Percentiles rank a stretch among this genome's conserved stretches.
Evolutionary conservation across 2,797 vertebrate genomes (phyloP).

Genomic region (Danio choprae): DNA sequence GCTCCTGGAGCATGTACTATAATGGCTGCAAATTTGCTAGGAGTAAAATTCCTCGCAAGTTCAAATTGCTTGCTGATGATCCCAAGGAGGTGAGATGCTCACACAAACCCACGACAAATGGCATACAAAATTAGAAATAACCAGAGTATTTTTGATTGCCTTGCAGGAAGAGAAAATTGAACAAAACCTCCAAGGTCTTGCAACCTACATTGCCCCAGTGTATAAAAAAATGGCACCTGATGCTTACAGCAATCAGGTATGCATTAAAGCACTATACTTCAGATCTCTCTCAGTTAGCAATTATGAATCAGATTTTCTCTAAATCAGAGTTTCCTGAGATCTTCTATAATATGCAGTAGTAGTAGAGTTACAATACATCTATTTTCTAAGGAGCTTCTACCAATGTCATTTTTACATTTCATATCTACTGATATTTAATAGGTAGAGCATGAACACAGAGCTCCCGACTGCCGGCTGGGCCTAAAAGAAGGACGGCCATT

Average conservation of each 20-base stretch:
- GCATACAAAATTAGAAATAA: neutral
- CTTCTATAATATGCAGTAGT: neutral
- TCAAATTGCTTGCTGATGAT: slow-evolving; percentile 94
- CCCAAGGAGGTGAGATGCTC: slow-evolving; percentile 88
- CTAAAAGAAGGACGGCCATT: slow-evolving; percentile 94
- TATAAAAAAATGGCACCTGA: slow-evolving; percentile 97
- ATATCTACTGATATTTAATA: slow-evolving; percentile 64
- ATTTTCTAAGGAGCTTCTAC: neutral
- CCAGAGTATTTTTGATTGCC: slow-evolving; percentile 20
- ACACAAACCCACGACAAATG: neutral
- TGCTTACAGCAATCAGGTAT: slow-evolving; percentile 95
- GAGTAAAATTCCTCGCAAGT: slow-evolving; percentile 98
- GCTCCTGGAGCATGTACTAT: slow-evolving; percentile 99
- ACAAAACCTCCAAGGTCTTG: slow-evolving; percentile 88
- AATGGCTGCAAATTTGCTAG: slow-evolving; percentile 99
- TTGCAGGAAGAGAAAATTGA: slow-evolving; percentile 94
- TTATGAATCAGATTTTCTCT: neutral
- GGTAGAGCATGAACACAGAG: slow-evolving; percentile 95
- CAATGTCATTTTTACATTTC: too few relatives aligned
- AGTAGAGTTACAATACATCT: neutral
- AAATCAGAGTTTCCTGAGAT: neutral
- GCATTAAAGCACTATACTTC: slow-evolving; percentile 26
- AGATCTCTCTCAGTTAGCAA: neutral
- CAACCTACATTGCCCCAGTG: slow-evolving; percentile 89
- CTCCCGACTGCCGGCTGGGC: slow-evolving; percentile 92